Conservation (phyloP, 2,797 vertebrate genomes). For the Moxostoma hubbsi region DNA sequence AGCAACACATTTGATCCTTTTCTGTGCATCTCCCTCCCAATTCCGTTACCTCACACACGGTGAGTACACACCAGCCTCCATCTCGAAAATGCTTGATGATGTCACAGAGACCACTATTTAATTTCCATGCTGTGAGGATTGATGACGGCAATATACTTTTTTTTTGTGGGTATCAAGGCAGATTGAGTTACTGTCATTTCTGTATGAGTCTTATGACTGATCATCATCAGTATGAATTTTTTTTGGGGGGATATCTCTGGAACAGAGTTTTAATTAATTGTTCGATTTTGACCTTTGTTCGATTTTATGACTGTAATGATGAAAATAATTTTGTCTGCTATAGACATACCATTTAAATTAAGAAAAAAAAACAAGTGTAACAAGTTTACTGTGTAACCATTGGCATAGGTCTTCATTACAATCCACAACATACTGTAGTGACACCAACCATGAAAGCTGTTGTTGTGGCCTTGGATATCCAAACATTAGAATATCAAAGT, state of each 20-base stretch:
- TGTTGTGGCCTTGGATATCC: background rate
- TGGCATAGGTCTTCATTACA: background rate
- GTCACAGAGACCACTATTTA: background rate
- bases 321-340: background rate
- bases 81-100: background rate
- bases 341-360: background rate
- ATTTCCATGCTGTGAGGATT: background rate
- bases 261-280: background rate
- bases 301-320: constrained; percentile 2
- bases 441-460: background rate
- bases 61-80: constrained; percentile 64
- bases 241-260: background rate
- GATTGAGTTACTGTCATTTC: background rate
- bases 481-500: too few species aligned
- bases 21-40: constrained; percentile 97
- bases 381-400: background rate
- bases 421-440: background rate
- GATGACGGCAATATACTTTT: background rate
- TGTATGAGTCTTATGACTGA: background rate
- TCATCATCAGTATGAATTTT: background rate
- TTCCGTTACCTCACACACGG: constrained; percentile 91
- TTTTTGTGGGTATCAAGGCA: background rate
- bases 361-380: background rate
- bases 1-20: constrained; percentile 99
- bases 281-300: background rate